Conservation (phyloP, 2,113 vertebrate species). For the Hypanus sabinus region DNA sequence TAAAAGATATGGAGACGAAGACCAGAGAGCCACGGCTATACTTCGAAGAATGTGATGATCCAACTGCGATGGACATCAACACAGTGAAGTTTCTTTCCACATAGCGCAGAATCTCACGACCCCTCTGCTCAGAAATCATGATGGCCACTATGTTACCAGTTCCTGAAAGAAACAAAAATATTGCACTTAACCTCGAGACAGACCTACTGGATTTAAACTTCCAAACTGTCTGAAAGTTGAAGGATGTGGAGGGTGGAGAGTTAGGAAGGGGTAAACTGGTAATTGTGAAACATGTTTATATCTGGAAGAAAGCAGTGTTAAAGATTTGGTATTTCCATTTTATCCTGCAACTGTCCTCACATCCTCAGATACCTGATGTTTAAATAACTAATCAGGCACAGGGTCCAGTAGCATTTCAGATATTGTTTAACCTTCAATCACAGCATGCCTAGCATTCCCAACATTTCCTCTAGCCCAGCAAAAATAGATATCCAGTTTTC, state of each 20-base stretch:
- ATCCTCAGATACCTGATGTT: no score
- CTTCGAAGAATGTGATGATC: slow-evolving; percentile 69
- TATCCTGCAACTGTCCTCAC: no score
- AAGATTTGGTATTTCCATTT: background rate
- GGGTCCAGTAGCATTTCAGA: background rate
- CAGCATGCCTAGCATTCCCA: background rate
- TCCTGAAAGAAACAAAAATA: slow-evolving; percentile 58
- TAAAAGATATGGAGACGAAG: slow-evolving; percentile 96
- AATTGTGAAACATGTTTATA: no score
- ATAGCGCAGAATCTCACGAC: slow-evolving; percentile 83
- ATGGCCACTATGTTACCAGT: slow-evolving; percentile 92
- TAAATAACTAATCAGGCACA: background rate
- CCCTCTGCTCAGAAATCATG: slow-evolving; percentile 89
- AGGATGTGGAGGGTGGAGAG: no score
- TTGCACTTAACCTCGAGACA: background rate
- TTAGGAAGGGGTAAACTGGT: no score
- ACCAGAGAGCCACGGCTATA: slow-evolving; percentile 86
- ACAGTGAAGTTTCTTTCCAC: slow-evolving; percentile 90
- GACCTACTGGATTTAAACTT: background rate
- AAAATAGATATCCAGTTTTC: background rate
- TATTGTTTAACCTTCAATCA: background rate
- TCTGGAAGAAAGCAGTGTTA: no score
- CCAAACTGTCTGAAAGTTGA: background rate
- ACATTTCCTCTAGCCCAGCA: background rate
- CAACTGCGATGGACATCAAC: slow-evolving; percentile 78